These are phyloP conservation scores for Plusia festucae DNA, from an alignment of 2,888 invertebrate species.

Conservation along the genomic window DNA sequence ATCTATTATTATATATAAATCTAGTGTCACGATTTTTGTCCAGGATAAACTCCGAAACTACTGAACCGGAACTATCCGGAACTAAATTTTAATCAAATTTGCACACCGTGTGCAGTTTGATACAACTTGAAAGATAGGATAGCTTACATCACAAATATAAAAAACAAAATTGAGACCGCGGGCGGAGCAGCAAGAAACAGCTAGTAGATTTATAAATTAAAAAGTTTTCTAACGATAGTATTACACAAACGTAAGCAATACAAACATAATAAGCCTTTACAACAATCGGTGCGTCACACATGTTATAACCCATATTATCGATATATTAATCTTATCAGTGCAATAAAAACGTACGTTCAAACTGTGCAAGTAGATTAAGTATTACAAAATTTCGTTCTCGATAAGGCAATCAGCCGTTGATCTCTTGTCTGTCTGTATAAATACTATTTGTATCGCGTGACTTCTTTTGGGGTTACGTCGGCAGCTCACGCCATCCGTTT, in stretches of 20 bases:
- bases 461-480: slow-evolving; percentile 51
- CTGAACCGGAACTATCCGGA: too few species aligned
- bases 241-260: not conserved
- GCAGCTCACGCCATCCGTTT: slow-evolving; percentile 49
- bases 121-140: too few species aligned
- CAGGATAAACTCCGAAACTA: too few species aligned
- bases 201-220: too few species aligned
- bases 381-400: slow-evolving; percentile 31
- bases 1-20: too few species aligned
- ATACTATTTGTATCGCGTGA: slow-evolving; percentile 59
- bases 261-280: not conserved
- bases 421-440: slow-evolving; percentile 58
- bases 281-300: not conserved
- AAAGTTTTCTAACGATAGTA: not conserved
- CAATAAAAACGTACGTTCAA: slow-evolving; percentile 3
- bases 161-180: too few species aligned
- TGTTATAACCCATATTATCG: not conserved
- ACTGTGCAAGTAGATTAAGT: slow-evolving; percentile 16
- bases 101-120: too few species aligned
- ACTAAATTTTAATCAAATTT: too few species aligned
- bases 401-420: slow-evolving; percentile 59
- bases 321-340: slow-evolving; percentile 35
- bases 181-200: too few species aligned
- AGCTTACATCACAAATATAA: too few species aligned
- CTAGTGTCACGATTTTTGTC: too few species aligned